Conservation (phyloP, 2,888 invertebrate genomes). For the Acronicta aceris region DNA sequence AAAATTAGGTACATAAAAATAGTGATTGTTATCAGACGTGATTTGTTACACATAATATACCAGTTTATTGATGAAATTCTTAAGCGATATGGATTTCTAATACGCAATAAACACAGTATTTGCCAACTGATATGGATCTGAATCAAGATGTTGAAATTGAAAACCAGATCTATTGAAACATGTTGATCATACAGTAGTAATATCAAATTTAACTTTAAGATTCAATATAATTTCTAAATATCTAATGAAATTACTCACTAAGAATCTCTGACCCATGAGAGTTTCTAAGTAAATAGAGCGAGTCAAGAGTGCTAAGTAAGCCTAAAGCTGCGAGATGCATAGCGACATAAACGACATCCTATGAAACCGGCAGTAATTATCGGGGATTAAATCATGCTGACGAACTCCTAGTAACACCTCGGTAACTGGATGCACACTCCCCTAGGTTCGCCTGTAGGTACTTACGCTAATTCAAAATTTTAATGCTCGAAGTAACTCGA, state of each 20-base stretch:
- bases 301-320: constrained; percentile 42
- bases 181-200: constrained; percentile 68
- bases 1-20: constrained; percentile 5
- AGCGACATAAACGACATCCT: constrained; percentile 65
- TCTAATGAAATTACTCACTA: constrained; percentile 1
- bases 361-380: constrained; percentile 76
- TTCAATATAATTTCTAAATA: neutral
- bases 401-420: constrained; percentile 66
- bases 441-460: constrained; percentile 55
- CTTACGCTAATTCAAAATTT: constrained; percentile 61
- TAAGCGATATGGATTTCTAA: constrained; percentile 57
- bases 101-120: constrained; percentile 50
- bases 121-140: constrained; percentile 45
- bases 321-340: constrained; percentile 41
- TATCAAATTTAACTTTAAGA: constrained; percentile 61
- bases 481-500: constrained; percentile 66
- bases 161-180: constrained; percentile 46
- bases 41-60: constrained; percentile 52
- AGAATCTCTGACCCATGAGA: constrained; percentile 26
- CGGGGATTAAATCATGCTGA: constrained; percentile 76
- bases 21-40: constrained; percentile 20
- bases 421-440: constrained; percentile 66
- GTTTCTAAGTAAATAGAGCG: constrained; percentile 16
- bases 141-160: constrained; percentile 26
- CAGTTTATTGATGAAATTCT: constrained; percentile 57